Evolutionary conservation across 2,797 vertebrate species (phyloP), one percentile per base, ranked within the genome.

Genomic region (Crenichthys baileyi): DNA sequence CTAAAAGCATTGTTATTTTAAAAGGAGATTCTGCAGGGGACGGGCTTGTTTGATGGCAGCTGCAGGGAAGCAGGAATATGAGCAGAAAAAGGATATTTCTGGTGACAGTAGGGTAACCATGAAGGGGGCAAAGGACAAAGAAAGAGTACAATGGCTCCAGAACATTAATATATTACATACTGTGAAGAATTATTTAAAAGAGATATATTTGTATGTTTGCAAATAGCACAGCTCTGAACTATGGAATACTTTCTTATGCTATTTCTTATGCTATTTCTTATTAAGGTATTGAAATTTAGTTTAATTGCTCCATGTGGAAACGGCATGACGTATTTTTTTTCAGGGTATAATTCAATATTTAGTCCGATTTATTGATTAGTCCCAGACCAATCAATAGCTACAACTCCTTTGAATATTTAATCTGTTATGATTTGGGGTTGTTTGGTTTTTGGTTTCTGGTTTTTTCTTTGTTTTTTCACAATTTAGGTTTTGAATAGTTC

Each of bases 61-160:
- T n/a, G 41, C 71, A 72, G 56, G 73, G 29, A 50, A 0, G 55
- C 6, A 63, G 80, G 36, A 73, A 53, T 67, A 65, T 26, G 29
- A 77, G 72, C 41, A 58, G 72, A 65, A 77, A 74, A 12, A 72
- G 22, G n/a, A 79, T 71, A 53, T 79, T n/a, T 41, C 39, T 11
- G 24, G 70, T 65, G 73, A 75, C 61, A 70, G 63, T 16, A n/a
- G 50, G 18, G 63, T 36, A 46, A 72, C 7, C 50, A 63, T 46
- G 29, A 48, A 22, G 51, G 75, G 22, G 36, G 29, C 53, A 29
- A 56, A 50, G 58, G 26, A 31, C 22, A n/a, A 77, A 71, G 12
- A 36, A 31, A n/a, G 11, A 24, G 18, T 65, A 41, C 53, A 48
- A 55, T 24, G 41, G 55, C 76, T 58, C 53, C 41, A 60, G 56